These are phyloP conservation scores for Yponomeuta evonymella DNA, from an alignment of 2,888 invertebrate species.

Conservation along the genomic window DNA sequence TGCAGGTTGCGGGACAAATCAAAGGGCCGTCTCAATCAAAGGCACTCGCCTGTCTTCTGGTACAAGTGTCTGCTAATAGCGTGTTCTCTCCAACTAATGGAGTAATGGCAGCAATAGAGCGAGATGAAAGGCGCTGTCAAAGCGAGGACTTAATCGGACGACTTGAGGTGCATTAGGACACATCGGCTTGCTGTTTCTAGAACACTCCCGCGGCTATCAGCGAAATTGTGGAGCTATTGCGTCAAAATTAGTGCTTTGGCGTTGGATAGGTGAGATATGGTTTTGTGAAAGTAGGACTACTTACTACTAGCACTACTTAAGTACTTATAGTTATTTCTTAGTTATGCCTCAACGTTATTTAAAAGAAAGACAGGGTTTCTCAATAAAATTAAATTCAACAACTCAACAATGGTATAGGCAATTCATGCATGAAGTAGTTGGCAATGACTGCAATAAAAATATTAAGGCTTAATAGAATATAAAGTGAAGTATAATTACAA, in stretches of 20 bases:
- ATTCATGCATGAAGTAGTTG: too few relatives aligned
- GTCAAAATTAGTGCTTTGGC: not conserved
- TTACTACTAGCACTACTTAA: not conserved
- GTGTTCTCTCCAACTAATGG: constrained; percentile 1
- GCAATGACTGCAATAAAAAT: too few relatives aligned
- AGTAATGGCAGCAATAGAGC: not conserved
- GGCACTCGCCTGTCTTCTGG: not conserved
- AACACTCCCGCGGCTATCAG: not conserved
- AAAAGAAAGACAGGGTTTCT: too few relatives aligned
- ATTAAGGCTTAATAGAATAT: too few relatives aligned
- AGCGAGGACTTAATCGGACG: not conserved
- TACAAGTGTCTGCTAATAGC: not conserved
- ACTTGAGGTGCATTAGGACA: not conserved
- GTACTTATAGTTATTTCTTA: too few relatives aligned
- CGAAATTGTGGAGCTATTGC: not conserved
- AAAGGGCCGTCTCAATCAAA: not conserved
- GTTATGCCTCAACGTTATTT: too few relatives aligned
- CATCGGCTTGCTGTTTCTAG: not conserved
- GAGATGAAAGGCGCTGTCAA: not conserved
- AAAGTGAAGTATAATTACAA: too few relatives aligned
- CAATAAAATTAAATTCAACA: too few relatives aligned
- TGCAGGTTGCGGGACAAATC: not conserved
- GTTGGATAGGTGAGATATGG: not conserved
- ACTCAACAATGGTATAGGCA: too few relatives aligned
- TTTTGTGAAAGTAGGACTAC: not conserved